Evolutionary conservation across 35 echinoderm and acorn worm genomes (phyloP), one percentile per base, ranked within the genome.

Genomic region (Ptychodera flava): DNA sequence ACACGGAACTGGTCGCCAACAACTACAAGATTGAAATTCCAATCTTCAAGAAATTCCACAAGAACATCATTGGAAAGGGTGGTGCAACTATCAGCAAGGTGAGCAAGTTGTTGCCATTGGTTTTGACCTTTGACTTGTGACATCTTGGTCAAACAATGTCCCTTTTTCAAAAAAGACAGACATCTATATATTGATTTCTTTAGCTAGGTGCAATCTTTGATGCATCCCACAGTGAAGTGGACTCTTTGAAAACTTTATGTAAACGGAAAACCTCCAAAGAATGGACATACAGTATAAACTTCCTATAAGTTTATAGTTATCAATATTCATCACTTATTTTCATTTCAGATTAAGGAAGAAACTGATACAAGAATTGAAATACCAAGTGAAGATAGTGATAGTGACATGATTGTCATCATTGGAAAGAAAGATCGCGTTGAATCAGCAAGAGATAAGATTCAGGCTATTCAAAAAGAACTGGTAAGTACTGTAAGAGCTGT

Each of bases 311-410:
- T n/a, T n/a, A n/a, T n/a, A n/a, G n/a, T n/a, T n/a, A n/a, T n/a
- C n/a, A n/a, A n/a, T n/a, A n/a, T n/a, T n/a, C n/a, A n/a, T n/a
- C n/a, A n/a, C n/a, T n/a, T n/a, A 77, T 77, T 29, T 1, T 35
- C 35, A 83, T 79, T 30, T 27, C 80, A 97, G 95, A 97, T 97
- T 85, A 97, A 98, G 83, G 96, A 99, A 36, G 93, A 92, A 0
- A 99, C 96, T 1, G 96, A 92, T 1, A 99, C 96, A 22, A 91
- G 90, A 36, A 99, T 99, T 82, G 96, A 99, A 83, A 99, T 94
- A 29, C 96, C 96, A 27, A 99, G 92, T 16, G 96, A 99, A 85
- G 94, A 89, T 79, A 99, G 96, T 82, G 86, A 87, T 31, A 99
- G 96, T 82, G 93, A 99, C 80, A 37, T 89, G 35, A 99, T 99